These are phyloP conservation scores for Parauchenoglanis punctatus DNA, from an alignment of 2,797 vertebrate genomes.

Conservation along the genomic window DNA sequence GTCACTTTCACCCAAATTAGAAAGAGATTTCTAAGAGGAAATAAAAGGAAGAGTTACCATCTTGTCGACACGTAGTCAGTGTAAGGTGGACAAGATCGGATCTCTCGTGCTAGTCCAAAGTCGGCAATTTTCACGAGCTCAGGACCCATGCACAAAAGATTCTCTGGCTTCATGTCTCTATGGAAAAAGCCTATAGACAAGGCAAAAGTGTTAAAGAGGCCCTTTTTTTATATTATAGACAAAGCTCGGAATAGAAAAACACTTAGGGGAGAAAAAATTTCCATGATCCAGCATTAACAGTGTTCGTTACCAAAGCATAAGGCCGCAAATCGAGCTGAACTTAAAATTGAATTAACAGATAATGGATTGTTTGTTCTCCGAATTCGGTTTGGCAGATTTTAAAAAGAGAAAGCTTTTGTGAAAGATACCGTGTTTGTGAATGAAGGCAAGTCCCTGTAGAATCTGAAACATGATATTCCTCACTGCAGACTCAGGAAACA, in stretches of 20 bases:
- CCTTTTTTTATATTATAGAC: background rate
- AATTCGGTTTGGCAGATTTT: background rate
- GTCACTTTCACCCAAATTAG: slow-evolving; percentile 68
- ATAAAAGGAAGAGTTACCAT: slow-evolving; percentile 77
- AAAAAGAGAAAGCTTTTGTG: slow-evolving; percentile 62
- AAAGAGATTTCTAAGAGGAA: background rate
- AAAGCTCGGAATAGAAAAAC: background rate
- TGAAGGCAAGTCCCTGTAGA: slow-evolving; percentile 96
- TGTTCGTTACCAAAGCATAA: background rate
- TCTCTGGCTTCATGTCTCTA: slow-evolving; percentile 98
- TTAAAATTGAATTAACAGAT: background rate
- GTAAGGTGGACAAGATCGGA: slow-evolving; percentile 94
- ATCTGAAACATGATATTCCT: slow-evolving; percentile 99
- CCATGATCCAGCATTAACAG: too few species aligned
- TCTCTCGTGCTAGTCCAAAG: slow-evolving; percentile 95
- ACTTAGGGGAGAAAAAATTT: background rate
- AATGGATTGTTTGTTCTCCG: background rate
- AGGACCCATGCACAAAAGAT: slow-evolving; percentile 95
- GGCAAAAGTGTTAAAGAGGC: slow-evolving; percentile 69
- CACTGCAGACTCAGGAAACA: slow-evolving; percentile 94
- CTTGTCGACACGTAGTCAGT: slow-evolving; percentile 98
- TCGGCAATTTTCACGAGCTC: slow-evolving; percentile 98
- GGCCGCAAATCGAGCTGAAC: background rate
- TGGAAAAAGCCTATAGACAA: slow-evolving; percentile 91
- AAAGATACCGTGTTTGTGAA: slow-evolving; percentile 97